Base-by-base conservation (phyloP, 2,113 vertebrate genomes). In the Perca fluviatilis region DNA sequence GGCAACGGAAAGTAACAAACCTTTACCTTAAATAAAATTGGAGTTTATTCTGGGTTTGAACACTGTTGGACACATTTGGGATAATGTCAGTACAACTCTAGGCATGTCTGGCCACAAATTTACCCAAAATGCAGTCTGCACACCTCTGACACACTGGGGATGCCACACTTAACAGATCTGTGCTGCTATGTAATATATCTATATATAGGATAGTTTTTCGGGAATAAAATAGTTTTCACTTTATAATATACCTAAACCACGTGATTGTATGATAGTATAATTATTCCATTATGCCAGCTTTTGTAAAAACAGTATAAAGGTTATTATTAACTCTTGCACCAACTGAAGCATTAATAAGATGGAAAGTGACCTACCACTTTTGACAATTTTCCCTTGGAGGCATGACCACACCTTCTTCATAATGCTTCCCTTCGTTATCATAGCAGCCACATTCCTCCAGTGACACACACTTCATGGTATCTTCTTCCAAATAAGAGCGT, bases 401-500 rank as follows among this genome's bases (percentile, higher is more conserved):
- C 63, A 97, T 94, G 0, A 0, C 0, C 0, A 76, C 36, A 10
- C 95, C 95, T 11, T 95, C 93, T 46, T 88, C 70, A 77, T 97
- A 98, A 30, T 92, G 83, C 4, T 92, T 95, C 72, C 93, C 96
- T 0, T 93, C 90, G 65, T 94, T n/a, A 13, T 85, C 94, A 83
- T 96, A 97, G 46, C 96, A 89, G 2, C 94, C 95, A 82, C 97
- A 98, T 0, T 79, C 3, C 54, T 84, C 18, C 12, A 27, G 1
- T 51, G 77, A 15, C 71, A 98, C 96, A 87, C 97, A 99, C 6
- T 88, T 91, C 97, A 97, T 98, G 1, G 74, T 90, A 58, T 78
- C 94, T 88, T 99, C 97, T 27, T 98, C 95, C 36, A 98, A 95
- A 93, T 96, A 96, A 6, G 96, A 84, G 2, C 92, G 85, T 25